Base-by-base conservation (phyloP, 2,888 invertebrate species). In the Lasioglossum morio region DNA sequence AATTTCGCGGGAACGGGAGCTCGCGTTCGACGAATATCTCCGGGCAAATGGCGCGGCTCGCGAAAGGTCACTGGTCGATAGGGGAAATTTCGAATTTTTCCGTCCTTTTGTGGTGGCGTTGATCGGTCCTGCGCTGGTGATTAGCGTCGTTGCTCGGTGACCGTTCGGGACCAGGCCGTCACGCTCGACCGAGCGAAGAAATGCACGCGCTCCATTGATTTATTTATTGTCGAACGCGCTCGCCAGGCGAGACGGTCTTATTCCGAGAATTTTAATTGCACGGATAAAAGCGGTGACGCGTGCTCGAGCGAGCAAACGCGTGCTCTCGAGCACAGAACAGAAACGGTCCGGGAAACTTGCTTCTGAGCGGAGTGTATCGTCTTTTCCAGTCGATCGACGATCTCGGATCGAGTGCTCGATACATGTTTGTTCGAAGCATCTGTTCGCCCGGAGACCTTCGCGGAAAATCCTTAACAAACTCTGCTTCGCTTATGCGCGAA, bases 141-240 rank as follows among this genome's bases (percentile, higher is more conserved):
- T 85, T 86, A 77, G 72, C 74, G 79, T 81, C 77, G 69, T 53
- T 79, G 72, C 53, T 78, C 76, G 30, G 12, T 66, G 81, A 48
- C 63, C 86, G 66, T 82, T 77, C 75, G 73, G 86, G 79, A 86
- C 78, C 84, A 82, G 82, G 76, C 83, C 87, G 91, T 53, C 87
- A 88, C 87, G 92, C 92, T 92, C 87, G 89, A 85, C 81, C 87
- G 78, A 92, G 90, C 92, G 88, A 89, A 92, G 91, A 92, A 92
- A 91, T 86, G 89, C 91, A 87, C 83, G 85, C 90, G 90, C 87
- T 63, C 87, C 89, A 91, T 92, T 92, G 92, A 92, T 92, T 92
- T 92, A 92, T 92, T 92, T 92, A 92, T 92, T 86, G 89, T 87
- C 88, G 81, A 87, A 85, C 89, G 82, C 81, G 60, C 75, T 76